Evolutionary conservation across 2,888 invertebrate genomes (phyloP).

Genomic region (Ethmia dodecea): DNA sequence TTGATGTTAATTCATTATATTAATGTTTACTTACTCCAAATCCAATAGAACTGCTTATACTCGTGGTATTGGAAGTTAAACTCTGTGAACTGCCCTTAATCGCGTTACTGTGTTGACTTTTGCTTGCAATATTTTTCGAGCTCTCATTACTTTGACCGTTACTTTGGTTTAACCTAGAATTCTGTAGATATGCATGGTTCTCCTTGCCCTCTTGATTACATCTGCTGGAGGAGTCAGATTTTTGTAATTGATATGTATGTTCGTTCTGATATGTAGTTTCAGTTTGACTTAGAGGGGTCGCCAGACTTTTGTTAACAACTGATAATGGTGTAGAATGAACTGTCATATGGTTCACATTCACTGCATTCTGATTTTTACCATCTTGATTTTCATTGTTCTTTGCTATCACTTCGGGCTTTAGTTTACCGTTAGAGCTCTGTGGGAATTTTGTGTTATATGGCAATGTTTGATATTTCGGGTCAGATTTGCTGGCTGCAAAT

Average conservation of each 20-base stretch:
- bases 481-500: conserved; percentile 88
- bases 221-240: conserved; percentile 70
- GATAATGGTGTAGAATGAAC: conserved; percentile 74
- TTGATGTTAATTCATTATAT: not conserved
- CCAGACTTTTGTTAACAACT: conserved; percentile 80
- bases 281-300: conserved; percentile 79
- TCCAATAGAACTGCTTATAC: conserved; percentile 61
- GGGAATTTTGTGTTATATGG: conserved; percentile 93
- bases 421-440: conserved; percentile 69
- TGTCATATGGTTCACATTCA: conserved; percentile 69
- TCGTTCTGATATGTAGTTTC: conserved; percentile 74
- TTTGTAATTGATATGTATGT: conserved; percentile 72
- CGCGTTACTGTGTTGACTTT: conserved; percentile 43
- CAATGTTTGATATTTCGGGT: conserved; percentile 94
- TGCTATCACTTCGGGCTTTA: conserved; percentile 55
- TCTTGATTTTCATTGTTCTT: conserved; percentile 53
- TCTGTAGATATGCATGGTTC: conserved; percentile 75
- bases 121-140: conserved; percentile 43
- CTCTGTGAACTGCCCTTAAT: conserved; percentile 64
- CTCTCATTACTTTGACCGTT: conserved; percentile 56
- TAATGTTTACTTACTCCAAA: conserved; percentile 57
- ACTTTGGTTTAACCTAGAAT: conserved; percentile 64
- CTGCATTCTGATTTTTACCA: conserved; percentile 47
- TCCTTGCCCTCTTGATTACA: conserved; percentile 75
- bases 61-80: conserved; percentile 51